phyloP scores from a whole-genome alignment of 2,888 invertebrate genomes.

The Nephrotoma flavescens region DNA sequence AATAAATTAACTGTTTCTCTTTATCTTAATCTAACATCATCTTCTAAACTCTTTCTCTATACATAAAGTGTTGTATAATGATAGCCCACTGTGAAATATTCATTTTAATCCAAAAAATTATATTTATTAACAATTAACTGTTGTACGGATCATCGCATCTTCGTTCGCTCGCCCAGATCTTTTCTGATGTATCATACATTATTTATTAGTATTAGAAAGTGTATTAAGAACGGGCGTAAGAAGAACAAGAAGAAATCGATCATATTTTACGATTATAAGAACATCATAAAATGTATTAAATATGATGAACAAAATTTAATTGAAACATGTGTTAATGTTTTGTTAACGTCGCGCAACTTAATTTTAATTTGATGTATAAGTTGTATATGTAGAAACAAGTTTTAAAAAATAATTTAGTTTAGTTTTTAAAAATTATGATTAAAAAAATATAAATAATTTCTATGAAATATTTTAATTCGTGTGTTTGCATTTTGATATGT shows the following conservation, averaged over 20 bases:
- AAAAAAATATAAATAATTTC: background rate
- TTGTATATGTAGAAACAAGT: background rate
- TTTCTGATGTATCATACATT: background rate
- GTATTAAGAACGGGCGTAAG: background rate
- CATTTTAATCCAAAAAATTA: background rate
- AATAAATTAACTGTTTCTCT: background rate
- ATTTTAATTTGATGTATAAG: background rate
- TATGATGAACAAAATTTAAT: background rate
- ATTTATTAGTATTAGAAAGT: background rate
- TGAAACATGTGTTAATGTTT: background rate
- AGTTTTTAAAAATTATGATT: background rate
- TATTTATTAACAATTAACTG: background rate
- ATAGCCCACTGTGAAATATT: background rate
- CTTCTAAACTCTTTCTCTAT: background rate
- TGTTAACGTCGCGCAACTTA: background rate
- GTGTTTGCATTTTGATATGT: background rate
- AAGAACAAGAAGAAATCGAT: background rate
- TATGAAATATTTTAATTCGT: background rate
- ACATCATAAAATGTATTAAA: background rate
- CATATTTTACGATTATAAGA: background rate
- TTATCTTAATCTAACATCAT: background rate
- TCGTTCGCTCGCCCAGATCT: background rate
- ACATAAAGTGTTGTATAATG: background rate
- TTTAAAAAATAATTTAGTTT: background rate
- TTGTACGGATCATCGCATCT: background rate